Evolutionary conservation across 2,797 vertebrate species (phyloP), one percentile per base, ranked within the genome.

Genomic region (Enteromius mattozi): DNA sequence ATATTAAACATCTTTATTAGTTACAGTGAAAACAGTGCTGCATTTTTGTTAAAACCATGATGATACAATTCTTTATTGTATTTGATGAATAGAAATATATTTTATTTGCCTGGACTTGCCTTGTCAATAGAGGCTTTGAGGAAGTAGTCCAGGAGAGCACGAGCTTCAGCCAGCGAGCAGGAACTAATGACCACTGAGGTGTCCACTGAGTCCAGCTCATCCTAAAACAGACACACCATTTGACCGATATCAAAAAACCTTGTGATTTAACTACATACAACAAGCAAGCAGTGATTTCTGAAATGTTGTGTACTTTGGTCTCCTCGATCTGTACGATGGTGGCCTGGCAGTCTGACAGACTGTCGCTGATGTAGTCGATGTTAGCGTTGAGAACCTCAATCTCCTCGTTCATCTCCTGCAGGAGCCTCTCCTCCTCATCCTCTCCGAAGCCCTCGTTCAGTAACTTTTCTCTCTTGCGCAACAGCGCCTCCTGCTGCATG

Each of bases 261-360:
- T 19, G 13, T 6, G 3, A 27, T 35, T 35, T 17, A n/a, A 40
- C 17, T 27, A 17, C 19, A 19, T 3, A 4, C 61, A 35, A 78
- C 21, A 35, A 54, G 42, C 66, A 4, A 72, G 17, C 12, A 2
- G 27, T 24, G 7, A 30, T 37, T 21, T 75, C 27, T 63, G 40
- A 77, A 35, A 7, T 0, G 33, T 3, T 30, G 68, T 51, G 54
- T 86, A 98, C 98, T 96, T 99, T 99, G 83, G 97, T 97, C 92
- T 99, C 98, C 88, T 99, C 98, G 68, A 99, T 98, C 93, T 99
- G 98, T 88, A 99, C 96, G 24, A 99, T 98, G 86, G 97, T 99
- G 88, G 97, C 98, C 92, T 99, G 98, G 92, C 98, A 99, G 92
- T 99, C 98, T 0, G 96, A 96, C 88, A 99, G 95, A 89, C 97